These are phyloP conservation scores for Metellina segmentata DNA, from an alignment of 2,888 invertebrate species.

Conservation along the genomic window DNA sequence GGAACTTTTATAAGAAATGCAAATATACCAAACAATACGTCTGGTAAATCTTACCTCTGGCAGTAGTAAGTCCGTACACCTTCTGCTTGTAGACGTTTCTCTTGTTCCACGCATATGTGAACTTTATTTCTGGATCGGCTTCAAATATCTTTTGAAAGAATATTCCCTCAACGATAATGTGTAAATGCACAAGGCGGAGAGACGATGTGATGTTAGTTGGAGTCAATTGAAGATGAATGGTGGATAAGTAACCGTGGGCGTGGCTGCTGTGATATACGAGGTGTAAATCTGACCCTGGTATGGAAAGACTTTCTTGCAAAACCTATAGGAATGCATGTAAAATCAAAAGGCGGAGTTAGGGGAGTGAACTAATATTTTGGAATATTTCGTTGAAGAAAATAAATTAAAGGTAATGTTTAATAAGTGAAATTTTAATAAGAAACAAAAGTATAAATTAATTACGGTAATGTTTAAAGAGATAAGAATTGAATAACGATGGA, in stretches of 20 bases:
- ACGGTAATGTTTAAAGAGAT: too few relatives aligned
- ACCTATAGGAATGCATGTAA: slow-evolving; percentile 83
- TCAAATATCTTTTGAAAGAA: slow-evolving; percentile 95
- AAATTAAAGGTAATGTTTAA: too few relatives aligned
- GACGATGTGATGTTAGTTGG: slow-evolving; percentile 90
- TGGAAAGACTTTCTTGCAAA: slow-evolving; percentile 95
- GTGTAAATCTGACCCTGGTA: slow-evolving; percentile 95
- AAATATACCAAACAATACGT: too few relatives aligned
- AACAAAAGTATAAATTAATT: too few relatives aligned
- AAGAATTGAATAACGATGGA: too few relatives aligned
- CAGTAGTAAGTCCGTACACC: slow-evolving; percentile 97
- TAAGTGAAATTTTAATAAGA: too few relatives aligned
- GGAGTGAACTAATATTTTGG: too few relatives aligned
- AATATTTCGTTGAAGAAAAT: too few relatives aligned
- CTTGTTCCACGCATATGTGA: slow-evolving; percentile 98
- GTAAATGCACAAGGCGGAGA: slow-evolving; percentile 92
- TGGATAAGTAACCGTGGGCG: slow-evolving; percentile 95
- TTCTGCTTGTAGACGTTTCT: slow-evolving; percentile 97
- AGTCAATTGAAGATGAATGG: slow-evolving; percentile 94
- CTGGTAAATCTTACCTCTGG: slow-evolving; percentile 84
- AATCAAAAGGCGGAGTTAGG: too few relatives aligned
- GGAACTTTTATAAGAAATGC: too few relatives aligned
- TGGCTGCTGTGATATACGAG: slow-evolving; percentile 97
- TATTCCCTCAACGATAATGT: slow-evolving; percentile 96
- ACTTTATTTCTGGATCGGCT: slow-evolving; percentile 97